Conservation (phyloP, 2,113 vertebrate genomes). For the Dendropsophus ebraccatus region DNA sequence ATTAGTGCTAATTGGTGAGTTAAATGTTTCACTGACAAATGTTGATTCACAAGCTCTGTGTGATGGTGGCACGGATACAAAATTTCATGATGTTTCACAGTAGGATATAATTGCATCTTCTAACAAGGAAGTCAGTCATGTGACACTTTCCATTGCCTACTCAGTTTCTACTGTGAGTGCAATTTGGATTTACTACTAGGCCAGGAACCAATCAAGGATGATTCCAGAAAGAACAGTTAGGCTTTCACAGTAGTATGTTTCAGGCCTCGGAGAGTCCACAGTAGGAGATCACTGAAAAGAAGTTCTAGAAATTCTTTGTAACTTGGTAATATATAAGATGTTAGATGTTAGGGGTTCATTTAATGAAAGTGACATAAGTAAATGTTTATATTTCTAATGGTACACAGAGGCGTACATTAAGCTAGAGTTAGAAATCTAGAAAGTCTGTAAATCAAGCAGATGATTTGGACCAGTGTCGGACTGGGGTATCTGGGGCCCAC, state of each 20-base stretch:
- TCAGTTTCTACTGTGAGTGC: not conserved
- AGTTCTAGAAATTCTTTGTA: not conserved
- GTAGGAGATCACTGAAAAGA: not conserved
- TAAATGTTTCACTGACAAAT: conserved; percentile 11
- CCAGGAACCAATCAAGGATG: not conserved
- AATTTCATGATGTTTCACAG: conserved; percentile 6
- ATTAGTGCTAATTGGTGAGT: conserved; percentile 17
- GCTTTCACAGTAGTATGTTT: not conserved
- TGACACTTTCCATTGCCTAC: not conserved
- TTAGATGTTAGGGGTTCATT: not conserved
- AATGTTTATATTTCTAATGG: not conserved
- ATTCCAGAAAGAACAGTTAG: not conserved
- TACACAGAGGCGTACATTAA: not conserved
- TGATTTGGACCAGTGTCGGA: not conserved
- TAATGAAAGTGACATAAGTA: not conserved
- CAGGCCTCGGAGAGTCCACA: not conserved
- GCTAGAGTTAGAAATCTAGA: conserved; percentile 5
- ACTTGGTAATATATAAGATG: not conserved
- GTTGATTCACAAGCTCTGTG: conserved; percentile 9
- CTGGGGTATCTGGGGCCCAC: no score
- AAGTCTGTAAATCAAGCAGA: not conserved
- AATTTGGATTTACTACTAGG: not conserved
- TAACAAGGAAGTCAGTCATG: not conserved
- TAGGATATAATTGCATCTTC: conserved; percentile 13
- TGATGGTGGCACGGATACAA: conserved; percentile 7